phyloP scores from a whole-genome alignment of 2,888 invertebrate genomes.

The Troides oblongomaculatus region DNA sequence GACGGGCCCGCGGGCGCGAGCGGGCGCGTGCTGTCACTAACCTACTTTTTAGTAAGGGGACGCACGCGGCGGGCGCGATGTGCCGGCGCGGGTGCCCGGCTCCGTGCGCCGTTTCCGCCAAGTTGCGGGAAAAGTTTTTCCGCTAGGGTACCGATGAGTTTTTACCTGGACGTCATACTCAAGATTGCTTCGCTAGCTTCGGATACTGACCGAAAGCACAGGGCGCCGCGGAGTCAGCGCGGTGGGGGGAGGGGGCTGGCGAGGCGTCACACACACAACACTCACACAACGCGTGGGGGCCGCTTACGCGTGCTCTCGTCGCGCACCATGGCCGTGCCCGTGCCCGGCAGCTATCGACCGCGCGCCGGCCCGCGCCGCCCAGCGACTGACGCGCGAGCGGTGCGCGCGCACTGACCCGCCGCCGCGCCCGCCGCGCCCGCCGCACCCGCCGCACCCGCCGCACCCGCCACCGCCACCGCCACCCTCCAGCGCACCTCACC shows the following conservation, averaged over 20 bases:
- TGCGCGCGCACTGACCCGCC: constrained; percentile 65
- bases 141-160: not conserved
- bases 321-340: constrained; percentile 65
- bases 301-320: constrained; percentile 64
- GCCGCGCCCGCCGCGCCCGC: constrained; percentile 34
- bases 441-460: constrained; percentile 36
- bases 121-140: constrained; percentile 17
- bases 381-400: constrained; percentile 55
- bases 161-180: constrained; percentile 17
- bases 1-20: no score
- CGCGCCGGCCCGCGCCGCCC: constrained; percentile 60
- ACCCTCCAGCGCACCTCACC: constrained; percentile 32
- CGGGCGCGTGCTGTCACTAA: no score
- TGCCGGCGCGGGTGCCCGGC: not conserved
- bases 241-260: constrained; percentile 27
- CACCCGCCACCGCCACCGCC: constrained; percentile 36
- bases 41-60: no score
- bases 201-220: constrained; percentile 58
- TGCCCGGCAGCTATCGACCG: constrained; percentile 71
- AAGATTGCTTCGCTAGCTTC: not conserved
- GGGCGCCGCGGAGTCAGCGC: constrained; percentile 41
- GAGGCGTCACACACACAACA: constrained; percentile 50
- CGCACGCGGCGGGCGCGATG: not conserved
- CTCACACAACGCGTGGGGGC: constrained; percentile 58
- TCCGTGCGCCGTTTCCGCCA: not conserved